Conservation (phyloP, 2,113 vertebrate species). For the Pygoscelis antarcticus region DNA sequence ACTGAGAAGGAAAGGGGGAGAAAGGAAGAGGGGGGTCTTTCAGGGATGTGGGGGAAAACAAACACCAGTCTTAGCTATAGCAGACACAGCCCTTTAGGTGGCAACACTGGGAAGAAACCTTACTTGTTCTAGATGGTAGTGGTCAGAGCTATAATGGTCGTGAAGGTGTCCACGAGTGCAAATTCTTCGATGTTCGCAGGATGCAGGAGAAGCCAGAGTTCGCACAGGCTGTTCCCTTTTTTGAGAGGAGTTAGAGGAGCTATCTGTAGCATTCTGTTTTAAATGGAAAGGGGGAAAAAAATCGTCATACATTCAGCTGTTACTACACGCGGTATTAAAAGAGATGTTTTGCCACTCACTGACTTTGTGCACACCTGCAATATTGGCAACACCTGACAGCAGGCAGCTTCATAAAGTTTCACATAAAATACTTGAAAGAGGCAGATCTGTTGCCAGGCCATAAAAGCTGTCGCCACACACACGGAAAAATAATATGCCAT, state of each 20-base stretch:
- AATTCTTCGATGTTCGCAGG: conserved; percentile 88
- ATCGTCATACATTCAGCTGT: not conserved
- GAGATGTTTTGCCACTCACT: not conserved
- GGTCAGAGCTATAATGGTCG: conserved; percentile 87
- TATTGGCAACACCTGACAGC: not conserved
- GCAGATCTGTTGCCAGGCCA: conserved; percentile 11
- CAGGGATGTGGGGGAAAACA: not conserved
- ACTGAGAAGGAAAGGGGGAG: not conserved
- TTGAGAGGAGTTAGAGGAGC: conserved; percentile 85
- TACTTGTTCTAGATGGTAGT: conserved; percentile 93
- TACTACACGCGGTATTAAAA: not conserved
- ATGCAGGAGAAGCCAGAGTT: conserved; percentile 86
- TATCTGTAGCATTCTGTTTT: conserved; percentile 82
- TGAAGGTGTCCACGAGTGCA: conserved; percentile 86
- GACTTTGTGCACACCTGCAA: not conserved
- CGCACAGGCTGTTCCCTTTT: conserved; percentile 82
- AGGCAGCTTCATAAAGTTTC: not conserved
- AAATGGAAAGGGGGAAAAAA: not conserved
- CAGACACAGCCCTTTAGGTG: not conserved
- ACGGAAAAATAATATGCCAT: not conserved
- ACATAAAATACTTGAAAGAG: conserved; percentile 1
- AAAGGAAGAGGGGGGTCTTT: not conserved
- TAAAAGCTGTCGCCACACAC: conserved; percentile 29
- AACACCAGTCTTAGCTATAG: not conserved
- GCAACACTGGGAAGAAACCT: conserved; percentile 1